A percentile compares a stretch with the other conserved stretches of the same genome.
Evolutionary conservation across 2,797 vertebrate genomes (phyloP).

Genomic region (Vultur gryphus): DNA sequence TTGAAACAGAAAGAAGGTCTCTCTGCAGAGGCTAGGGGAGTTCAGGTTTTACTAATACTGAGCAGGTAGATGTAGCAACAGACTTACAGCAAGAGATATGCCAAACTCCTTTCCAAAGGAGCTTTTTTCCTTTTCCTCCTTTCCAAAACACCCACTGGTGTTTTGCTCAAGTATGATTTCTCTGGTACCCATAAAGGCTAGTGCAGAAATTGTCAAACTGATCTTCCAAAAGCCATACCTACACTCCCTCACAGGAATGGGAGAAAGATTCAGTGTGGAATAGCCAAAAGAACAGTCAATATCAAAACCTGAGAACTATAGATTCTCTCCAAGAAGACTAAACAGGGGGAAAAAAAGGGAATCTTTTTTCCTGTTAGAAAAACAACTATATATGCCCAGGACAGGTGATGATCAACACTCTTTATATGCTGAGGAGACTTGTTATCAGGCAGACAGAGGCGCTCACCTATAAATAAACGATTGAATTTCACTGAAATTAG

Average conservation of each 20-base stretch:
- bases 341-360: fast-evolving
- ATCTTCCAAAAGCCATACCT: neutral
- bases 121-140: neutral
- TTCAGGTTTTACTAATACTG: fast-evolving
- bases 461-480: neutral
- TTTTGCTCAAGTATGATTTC: neutral
- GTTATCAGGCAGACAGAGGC: neutral
- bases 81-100: neutral
- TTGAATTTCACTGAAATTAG: neutral
- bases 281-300: neutral
- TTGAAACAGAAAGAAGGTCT: neutral
- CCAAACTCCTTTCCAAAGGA: neutral
- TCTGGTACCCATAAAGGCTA: neutral
- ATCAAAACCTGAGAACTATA: neutral
- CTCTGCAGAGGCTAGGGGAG: neutral
- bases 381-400: neutral
- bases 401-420: neutral
- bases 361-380: neutral
- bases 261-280: neutral
- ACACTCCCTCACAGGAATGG: neutral
- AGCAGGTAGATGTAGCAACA: neutral
- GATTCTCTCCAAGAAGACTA: neutral
- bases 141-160: neutral
- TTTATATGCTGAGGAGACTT: neutral
- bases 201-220: neutral